Percentiles rank a stretch among this genome's conserved stretches.
phyloP scores from a whole-genome alignment of 1,140 invertebrate species.

The Trichomalopsis sarcophagae region DNA sequence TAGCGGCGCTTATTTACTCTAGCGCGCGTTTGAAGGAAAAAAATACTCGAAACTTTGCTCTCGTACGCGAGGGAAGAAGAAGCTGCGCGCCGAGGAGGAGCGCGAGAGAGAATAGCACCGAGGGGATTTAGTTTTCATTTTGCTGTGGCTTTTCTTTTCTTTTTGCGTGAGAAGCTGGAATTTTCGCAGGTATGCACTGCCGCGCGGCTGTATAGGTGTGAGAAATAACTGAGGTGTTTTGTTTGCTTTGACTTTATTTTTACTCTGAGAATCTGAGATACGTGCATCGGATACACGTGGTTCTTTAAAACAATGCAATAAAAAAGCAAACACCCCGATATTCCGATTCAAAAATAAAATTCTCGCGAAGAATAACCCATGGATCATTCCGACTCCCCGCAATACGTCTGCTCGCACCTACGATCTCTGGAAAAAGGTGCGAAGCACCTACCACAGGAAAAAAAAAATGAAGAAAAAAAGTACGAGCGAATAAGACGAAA shows the following conservation, averaged over 20 bases:
- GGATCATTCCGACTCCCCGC: not conserved
- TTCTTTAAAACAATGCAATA: too few species aligned
- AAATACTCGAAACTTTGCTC: conserved; percentile 27
- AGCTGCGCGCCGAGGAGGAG: not conserved
- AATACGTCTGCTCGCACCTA: not conserved
- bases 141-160: conserved; percentile 4
- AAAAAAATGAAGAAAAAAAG: not conserved
- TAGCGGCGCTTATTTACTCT: conserved; percentile 10
- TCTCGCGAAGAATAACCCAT: not conserved
- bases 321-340: too few species aligned
- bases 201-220: not conserved
- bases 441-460: not conserved
- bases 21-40: not conserved
- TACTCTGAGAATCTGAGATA: too few species aligned
- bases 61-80: not conserved
- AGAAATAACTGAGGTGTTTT: not conserved
- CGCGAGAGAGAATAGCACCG: conserved; percentile 28
- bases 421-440: conserved; percentile 37
- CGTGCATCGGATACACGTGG: too few species aligned
- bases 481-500: conserved; percentile 57
- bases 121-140: conserved; percentile 45
- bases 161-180: not conserved
- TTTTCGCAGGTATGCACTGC: not conserved
- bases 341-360: conserved; percentile 20
- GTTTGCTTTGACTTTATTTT: not conserved